Conservation (phyloP, 2,888 invertebrate genomes). For the Drosophila fungiperda region DNA sequence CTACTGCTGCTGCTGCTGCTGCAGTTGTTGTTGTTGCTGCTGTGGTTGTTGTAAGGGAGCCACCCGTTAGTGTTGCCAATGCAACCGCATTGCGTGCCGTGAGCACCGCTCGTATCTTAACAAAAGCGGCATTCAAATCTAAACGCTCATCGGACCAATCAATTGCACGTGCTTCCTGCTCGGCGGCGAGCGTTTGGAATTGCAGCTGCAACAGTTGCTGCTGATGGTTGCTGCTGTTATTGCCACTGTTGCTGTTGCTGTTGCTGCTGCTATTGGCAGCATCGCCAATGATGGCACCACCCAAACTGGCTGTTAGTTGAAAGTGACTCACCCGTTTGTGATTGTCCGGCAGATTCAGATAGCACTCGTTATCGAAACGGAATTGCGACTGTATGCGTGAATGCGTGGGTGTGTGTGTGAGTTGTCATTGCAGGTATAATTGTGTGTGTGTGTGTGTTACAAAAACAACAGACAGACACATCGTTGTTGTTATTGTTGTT, state of each 20-base stretch:
- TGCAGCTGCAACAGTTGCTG: slow-evolving; percentile 71
- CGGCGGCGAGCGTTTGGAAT: slow-evolving; percentile 73
- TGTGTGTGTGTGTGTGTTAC: slow-evolving; percentile 16
- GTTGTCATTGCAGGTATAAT: slow-evolving; percentile 9
- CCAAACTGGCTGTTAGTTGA: slow-evolving; percentile 70
- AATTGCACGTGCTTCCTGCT: slow-evolving; percentile 80
- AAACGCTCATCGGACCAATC: slow-evolving; percentile 82
- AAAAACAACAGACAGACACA: slow-evolving; percentile 27
- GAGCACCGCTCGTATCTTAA: slow-evolving; percentile 80
- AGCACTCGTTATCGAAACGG: slow-evolving; percentile 99
- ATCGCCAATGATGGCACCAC: slow-evolving; percentile 42
- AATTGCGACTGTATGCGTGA: slow-evolving; percentile 92
- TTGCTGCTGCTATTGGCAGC: slow-evolving; percentile 34
- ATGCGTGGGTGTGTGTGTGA: slow-evolving; percentile 8
- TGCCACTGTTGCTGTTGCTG: slow-evolving; percentile 40
- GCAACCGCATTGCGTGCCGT: slow-evolving; percentile 79
- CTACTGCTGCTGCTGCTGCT: slow-evolving; percentile 36
- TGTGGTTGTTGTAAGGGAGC: slow-evolving; percentile 17
- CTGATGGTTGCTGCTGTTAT: slow-evolving; percentile 48
- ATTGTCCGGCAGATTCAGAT: slow-evolving; percentile 98
- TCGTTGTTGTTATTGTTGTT: slow-evolving; percentile 37
- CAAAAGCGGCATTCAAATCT: slow-evolving; percentile 80
- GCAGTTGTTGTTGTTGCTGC: slow-evolving; percentile 26
- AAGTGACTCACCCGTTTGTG: slow-evolving; percentile 97
- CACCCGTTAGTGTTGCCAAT: slow-evolving; percentile 46